Base-by-base conservation (phyloP, 2,113 vertebrate species). In the Sinosuthora webbiana region DNA sequence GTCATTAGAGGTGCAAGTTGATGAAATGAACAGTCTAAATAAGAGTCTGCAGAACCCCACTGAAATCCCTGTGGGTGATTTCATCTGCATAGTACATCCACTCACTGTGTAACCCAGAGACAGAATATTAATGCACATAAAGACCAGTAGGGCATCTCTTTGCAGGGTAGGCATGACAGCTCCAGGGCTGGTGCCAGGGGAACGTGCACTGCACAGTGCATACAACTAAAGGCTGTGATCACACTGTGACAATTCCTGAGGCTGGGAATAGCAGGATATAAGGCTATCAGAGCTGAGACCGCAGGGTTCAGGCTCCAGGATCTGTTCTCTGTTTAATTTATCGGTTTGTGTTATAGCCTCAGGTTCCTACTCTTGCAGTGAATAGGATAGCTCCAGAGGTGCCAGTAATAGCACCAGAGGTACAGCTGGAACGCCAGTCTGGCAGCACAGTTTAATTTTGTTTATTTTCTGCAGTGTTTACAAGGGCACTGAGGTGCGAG, bases 51-150 rank as follows among this genome's bases (percentile, higher is more conserved):
- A 78, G 81, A 87, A 52, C 60, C 73, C 83, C 37, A 35, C 63
- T 74, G 91, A 64, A 92, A 90, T 87, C 79, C 50, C 84, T 44
- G 64, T 35, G 91, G 85, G 90, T 30, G 70, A 79, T 79, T 82
- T 68, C 65, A 69, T 90, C 88, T 94, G 80, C 62, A 62, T 1
- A 87, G 85, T 3, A 56, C 63, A 84, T 63, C 57, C 60, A 15
- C 83, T 68, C 13, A 5, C 76, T 37, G 84, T 28, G 81, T 60
- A 65, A 85, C 87, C 0, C 0, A 83, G 87, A 87, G 70, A 80
- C 75, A 83, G 90, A 95, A 60, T n/a, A 75, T 77, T 57, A 92
- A 87, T 71, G 80, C 77, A n/a, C 75, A 33, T 35, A 45, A 50
- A 42, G 68, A 89, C 25, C 33, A 42, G 64, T 1, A 2, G 50